Percentiles rank a stretch among this genome's conserved stretches.
Conservation (phyloP, 2,888 invertebrate genomes). For the Drosophila nigricruria region DNA sequence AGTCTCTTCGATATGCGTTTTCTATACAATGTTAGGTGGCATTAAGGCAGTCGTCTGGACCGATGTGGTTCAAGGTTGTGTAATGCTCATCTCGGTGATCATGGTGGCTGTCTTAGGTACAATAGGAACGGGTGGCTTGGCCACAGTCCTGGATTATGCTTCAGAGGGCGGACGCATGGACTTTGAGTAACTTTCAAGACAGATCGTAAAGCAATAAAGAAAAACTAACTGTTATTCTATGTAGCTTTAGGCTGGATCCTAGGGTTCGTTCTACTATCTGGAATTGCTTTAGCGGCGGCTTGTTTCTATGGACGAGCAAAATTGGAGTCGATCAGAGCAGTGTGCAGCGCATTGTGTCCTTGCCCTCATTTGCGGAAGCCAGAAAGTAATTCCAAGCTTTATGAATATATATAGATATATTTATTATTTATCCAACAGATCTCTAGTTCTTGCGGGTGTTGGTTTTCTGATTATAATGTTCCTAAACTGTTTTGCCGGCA, state of each 20-base stretch:
- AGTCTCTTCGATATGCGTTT: conserved; percentile 87
- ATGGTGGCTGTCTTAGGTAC: conserved; percentile 85
- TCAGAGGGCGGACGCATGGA: conserved; percentile 83
- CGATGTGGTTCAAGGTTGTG: conserved; percentile 85
- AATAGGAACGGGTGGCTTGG: conserved; percentile 84
- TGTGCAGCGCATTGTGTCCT: conserved; percentile 89
- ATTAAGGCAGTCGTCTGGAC: conserved; percentile 87
- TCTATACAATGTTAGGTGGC: conserved; percentile 86
- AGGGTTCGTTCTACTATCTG: conserved; percentile 88
- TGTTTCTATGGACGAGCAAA: conserved; percentile 88
- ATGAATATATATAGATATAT: neutral
- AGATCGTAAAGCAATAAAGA: neutral
- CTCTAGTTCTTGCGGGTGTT: conserved; percentile 86
- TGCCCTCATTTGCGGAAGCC: conserved; percentile 87
- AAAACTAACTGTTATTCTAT: conserved; percentile 20
- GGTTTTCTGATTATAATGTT: conserved; percentile 87
- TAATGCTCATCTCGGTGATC: conserved; percentile 84
- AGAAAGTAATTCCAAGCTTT: conserved; percentile 84
- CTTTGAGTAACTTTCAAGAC: conserved; percentile 79
- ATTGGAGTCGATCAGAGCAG: conserved; percentile 90
- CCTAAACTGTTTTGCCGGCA: conserved; percentile 87
- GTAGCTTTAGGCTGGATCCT: conserved; percentile 88
- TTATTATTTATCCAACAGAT: conserved; percentile 81
- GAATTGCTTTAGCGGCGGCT: conserved; percentile 88
- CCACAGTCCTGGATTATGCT: conserved; percentile 82